Base-by-base conservation (phyloP, 2,113 vertebrate species). In the Enhydra lutris region DNA sequence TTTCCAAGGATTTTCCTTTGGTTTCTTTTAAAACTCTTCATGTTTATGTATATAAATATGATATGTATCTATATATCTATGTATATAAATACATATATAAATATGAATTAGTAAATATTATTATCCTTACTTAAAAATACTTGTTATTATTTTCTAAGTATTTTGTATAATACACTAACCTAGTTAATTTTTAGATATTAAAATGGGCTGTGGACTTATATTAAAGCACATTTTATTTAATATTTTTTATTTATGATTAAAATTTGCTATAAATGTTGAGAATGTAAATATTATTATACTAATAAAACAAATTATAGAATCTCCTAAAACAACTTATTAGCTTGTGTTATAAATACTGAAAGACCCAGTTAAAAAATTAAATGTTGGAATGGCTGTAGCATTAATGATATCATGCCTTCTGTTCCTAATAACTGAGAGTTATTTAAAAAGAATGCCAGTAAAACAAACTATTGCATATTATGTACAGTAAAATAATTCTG, bases 241-340 rank as follows among this genome's bases (percentile, higher is more conserved):
- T 87, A n/a, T 59, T 50, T 91, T 92, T 92, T 90, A 87, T 94
- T 94, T 65, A 39, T 83, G 61, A 90, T 89, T 63, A 92, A 93
- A 87, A n/a, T 76, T 79, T 95, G 12, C n/a, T 83, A 2, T 76
- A 79, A 94, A n/a, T 95, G 55, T 74, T 96, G 76, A 83, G 52
- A 82, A 59, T 90, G 13, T 26, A 93, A 65, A 87, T 73, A 82
- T 79, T 94, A 34, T 83, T 42, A 74, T 91, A 50, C 24, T 73
- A 34, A 81, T 91, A 86, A 95, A 87, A 87, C 2, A 89, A 59
- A 50, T 65, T 90, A 34, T 95, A 69, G 39, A 90, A 31, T 95
- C 24, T 71, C 21, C 55, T 71, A 69, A 90, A 89, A 80, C 55
- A 80, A 14, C 17, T 39, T 74, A 86, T 69, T 92, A 61, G 39